Evolutionary conservation across 2,113 vertebrate genomes (phyloP), one percentile per base, ranked within the genome.

Genomic region (Vanacampus margaritifer): DNA sequence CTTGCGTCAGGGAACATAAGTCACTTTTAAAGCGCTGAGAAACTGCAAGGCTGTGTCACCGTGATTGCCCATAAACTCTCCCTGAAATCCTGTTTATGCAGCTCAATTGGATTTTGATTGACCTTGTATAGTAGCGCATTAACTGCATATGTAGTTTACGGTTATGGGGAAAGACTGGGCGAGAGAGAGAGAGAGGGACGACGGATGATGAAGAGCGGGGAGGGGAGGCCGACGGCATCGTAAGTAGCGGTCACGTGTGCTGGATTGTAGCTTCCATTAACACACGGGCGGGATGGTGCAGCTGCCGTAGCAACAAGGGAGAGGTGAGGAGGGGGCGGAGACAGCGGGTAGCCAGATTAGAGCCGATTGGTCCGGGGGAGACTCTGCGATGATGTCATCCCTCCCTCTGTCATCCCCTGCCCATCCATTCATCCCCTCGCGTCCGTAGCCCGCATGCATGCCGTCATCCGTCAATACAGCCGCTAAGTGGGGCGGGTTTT

Each of bases 271-370:
- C 60, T 60, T 81, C 26, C 61, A 12, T 53, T 73, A 39, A 61
- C 45, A 59, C 21, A 71, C 39, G 60, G 78, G 24, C 62, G 64
- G 75, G 80, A 78, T 76, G 82, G 64, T 68, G 67, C 74, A 85
- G 86, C 85, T 85, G 82, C 85, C 88, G 72, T 89, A 80, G 88
- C 88, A 89, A 89, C 88, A 89, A 86, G 83, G 75, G 85, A 86
- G 87, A 78, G 81, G 83, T 83, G 83, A 32, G 72, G 58, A 51
- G 85, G 69, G 69, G 86, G 85, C 14, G 79, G 79, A 81, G 79
- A 74, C 65, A 65, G 64, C 58, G 69, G 63, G 67, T 59, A 46
- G 69, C 61, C 64, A 70, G 62, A 63, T 79, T 75, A 1, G 16
- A 78, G 68, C 68, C 63, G 78, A 88, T 86, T 83, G 88, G 83